phyloP scores from a whole-genome alignment of 1,140 invertebrate genomes.

The Drosophila leontia region DNA sequence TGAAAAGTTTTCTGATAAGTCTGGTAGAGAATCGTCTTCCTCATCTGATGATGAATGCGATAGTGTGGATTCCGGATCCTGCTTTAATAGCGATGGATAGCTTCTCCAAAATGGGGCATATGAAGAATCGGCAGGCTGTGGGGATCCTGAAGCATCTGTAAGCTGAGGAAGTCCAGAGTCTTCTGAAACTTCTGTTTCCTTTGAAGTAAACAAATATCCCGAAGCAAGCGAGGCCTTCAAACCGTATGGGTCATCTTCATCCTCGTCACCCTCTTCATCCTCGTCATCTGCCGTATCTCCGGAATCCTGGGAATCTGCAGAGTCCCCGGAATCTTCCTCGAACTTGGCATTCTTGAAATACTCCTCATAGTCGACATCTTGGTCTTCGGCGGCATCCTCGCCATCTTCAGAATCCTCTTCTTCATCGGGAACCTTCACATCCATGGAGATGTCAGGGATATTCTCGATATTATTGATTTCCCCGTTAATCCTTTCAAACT shows the following conservation, averaged over 20 bases:
- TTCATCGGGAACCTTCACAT: not conserved
- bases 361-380: not conserved
- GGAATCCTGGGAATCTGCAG: not conserved
- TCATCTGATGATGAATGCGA: too few relatives aligned
- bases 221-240: not conserved
- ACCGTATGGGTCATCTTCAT: not conserved
- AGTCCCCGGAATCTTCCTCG: not conserved
- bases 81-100: too few relatives aligned
- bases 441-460: not conserved
- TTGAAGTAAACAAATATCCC: not conserved
- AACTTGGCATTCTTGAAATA: not conserved
- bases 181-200: not conserved
- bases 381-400: too few relatives aligned
- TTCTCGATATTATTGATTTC: too few relatives aligned
- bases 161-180: not conserved
- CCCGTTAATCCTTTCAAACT: too few relatives aligned
- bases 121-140: too few relatives aligned
- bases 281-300: not conserved
- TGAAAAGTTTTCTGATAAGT: too few relatives aligned
- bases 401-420: not conserved
- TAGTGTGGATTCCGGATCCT: too few relatives aligned
- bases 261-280: not conserved
- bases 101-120: too few relatives aligned
- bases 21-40: too few relatives aligned
- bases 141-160: too few relatives aligned